phyloP scores from a whole-genome alignment of 1,140 invertebrate genomes.

The Lepidostoma basale region DNA sequence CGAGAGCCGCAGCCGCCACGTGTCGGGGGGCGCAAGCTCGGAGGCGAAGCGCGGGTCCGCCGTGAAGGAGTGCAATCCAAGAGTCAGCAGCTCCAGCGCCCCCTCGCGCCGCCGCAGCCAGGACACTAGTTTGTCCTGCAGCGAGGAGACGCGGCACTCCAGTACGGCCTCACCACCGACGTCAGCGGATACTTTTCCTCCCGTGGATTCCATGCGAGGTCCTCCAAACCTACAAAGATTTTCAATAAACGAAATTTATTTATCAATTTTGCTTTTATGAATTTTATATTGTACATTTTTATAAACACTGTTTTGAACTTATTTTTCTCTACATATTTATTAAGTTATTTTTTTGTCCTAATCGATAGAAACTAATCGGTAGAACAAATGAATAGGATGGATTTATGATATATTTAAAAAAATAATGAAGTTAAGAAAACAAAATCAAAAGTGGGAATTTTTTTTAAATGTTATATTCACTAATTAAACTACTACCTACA shows the following conservation, averaged over 20 bases:
- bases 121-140: conserved; percentile 56
- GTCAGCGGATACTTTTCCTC: conserved; percentile 32
- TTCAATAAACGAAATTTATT: not conserved
- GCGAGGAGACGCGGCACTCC: conserved; percentile 36
- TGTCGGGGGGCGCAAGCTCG: conserved; percentile 66
- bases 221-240: conserved; percentile 38
- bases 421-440: no score
- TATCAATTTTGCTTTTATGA: not conserved
- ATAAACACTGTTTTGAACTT: not conserved
- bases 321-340: not conserved
- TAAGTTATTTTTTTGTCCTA: not conserved
- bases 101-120: conserved; percentile 70
- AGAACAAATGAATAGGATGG: not conserved
- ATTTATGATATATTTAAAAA: not conserved
- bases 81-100: conserved; percentile 69
- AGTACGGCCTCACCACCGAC: conserved; percentile 34
- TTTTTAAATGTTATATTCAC: no score
- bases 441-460: no score
- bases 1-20: conserved; percentile 72
- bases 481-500: no score
- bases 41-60: conserved; percentile 69
- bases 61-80: conserved; percentile 72
- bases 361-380: not conserved
- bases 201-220: conserved; percentile 38
- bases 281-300: not conserved